Evolutionary conservation across 2,888 invertebrate genomes (phyloP).

Genomic region (Lycaena phlaeas): DNA sequence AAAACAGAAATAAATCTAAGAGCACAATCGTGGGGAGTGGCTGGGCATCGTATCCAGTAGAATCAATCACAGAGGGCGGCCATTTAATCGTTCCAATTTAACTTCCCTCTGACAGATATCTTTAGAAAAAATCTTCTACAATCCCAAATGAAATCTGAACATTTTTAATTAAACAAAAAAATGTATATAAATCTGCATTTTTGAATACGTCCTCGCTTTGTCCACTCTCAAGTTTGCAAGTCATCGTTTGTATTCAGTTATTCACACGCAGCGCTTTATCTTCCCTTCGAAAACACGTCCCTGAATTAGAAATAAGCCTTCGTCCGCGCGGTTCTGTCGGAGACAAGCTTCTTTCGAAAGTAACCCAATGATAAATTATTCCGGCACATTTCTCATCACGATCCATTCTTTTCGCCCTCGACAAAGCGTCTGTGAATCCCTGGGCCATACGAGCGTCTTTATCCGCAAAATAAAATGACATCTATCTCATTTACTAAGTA

Average conservation of each 20-base stretch:
- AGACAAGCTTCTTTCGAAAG: slow-evolving; percentile 52
- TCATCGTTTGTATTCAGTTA: slow-evolving; percentile 55
- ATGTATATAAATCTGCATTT: slow-evolving; percentile 15
- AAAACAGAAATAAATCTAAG: slow-evolving; percentile 65
- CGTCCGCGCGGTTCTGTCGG: slow-evolving; percentile 40
- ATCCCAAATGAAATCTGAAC: too few relatives aligned
- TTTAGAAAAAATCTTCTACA: too few relatives aligned
- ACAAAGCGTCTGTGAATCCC: slow-evolving; percentile 57
- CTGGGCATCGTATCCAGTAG: slow-evolving; percentile 31
- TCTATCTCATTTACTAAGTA: slow-evolving; percentile 46
- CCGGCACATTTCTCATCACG: slow-evolving; percentile 59
- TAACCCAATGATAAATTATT: slow-evolving; percentile 64
- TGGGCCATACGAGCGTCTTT: slow-evolving; percentile 52
- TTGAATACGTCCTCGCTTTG: slow-evolving; percentile 28
- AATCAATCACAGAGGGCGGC: slow-evolving; percentile 57
- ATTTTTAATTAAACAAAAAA: not conserved
- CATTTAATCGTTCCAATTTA: slow-evolving; percentile 38
- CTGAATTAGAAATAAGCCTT: slow-evolving; percentile 57
- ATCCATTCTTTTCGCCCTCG: slow-evolving; percentile 53
- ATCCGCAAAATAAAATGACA: slow-evolving; percentile 56
- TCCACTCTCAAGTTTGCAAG: slow-evolving; percentile 28
- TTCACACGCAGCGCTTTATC: slow-evolving; percentile 46
- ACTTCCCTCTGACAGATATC: slow-evolving; percentile 43
- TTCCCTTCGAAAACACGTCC: slow-evolving; percentile 44
- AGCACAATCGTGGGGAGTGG: slow-evolving; percentile 43